Base-by-base conservation (phyloP, 2,888 invertebrate genomes). In the Eupithecia centaureata region DNA sequence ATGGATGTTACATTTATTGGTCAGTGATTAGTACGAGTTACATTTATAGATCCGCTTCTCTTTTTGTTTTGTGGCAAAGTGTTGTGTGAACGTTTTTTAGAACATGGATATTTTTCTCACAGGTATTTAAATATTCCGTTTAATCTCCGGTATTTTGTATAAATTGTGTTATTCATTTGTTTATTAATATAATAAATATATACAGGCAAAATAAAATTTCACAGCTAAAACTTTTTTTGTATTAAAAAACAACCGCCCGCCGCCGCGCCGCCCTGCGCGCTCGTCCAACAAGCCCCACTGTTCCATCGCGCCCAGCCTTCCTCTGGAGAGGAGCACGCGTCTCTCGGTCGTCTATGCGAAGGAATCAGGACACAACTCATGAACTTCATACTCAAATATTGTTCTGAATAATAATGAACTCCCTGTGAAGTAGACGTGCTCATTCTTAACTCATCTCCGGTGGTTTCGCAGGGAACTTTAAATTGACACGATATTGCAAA, bases 201-300 rank as follows among this genome's bases (percentile, higher is more conserved):
- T n/a, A n/a, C n/a, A n/a, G n/a, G n/a, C n/a, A n/a, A n/a, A n/a
- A n/a, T n/a, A n/a, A n/a, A n/a, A n/a, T n/a, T n/a, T n/a, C n/a
- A n/a, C n/a, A n/a, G n/a, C n/a, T n/a, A n/a, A n/a, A n/a, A n/a
- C n/a, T n/a, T n/a, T n/a, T n/a, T n/a, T n/a, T n/a, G n/a, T n/a
- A n/a, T n/a, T n/a, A n/a, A n/a, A n/a, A n/a, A n/a, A n/a, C n/a
- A n/a, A n/a, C n/a, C n/a, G n/a, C n/a, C n/a, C n/a, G n/a, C n/a
- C n/a, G 1, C 38, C n/a, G n/a, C 35, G 5, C 35, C 51, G 61
- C n/a, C 58, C 25, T 15, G 27, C 5, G 51, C 2, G 54, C 33
- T 54, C 52, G 22, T 15, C 62, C 25, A 52, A 59, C 59, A 32
- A 59, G 52, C 59, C n/a, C 54, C 32, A 12, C 30, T 42, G 59